Conservation (phyloP, 1,140 invertebrate genomes). For the Anoplophora glabripennis region DNA sequence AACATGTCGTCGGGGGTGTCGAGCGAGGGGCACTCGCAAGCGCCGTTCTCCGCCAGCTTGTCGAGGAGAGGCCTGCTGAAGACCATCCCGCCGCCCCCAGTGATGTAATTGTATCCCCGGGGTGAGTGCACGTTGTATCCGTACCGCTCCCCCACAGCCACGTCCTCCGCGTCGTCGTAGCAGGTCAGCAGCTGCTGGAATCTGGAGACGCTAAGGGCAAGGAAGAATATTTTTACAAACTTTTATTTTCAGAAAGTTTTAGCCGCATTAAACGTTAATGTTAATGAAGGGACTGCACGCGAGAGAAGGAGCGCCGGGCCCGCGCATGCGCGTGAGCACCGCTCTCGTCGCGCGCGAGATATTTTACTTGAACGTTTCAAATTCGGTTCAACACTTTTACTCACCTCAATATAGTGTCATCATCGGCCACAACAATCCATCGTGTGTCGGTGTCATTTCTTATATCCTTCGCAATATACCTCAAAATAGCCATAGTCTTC, state of each 20-base stretch:
- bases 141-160: conserved; percentile 79
- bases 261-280: no score
- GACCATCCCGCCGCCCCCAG: conserved; percentile 76
- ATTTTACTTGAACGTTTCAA: no score
- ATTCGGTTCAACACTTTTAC: no score
- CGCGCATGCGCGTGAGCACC: no score
- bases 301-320: no score
- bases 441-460: conserved; percentile 55
- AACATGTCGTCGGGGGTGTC: conserved; percentile 86
- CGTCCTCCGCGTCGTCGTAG: conserved; percentile 57
- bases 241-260: no score
- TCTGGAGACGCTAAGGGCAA: conserved; percentile 56
- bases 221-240: no score
- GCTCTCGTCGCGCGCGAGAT: no score
- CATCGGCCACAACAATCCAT: conserved; percentile 84
- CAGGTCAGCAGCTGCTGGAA: conserved; percentile 65
- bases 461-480: conserved; percentile 56
- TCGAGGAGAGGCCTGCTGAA: conserved; percentile 64
- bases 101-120: conserved; percentile 81
- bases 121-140: conserved; percentile 62
- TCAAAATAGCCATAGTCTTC: conserved; percentile 80
- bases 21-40: conserved; percentile 64
- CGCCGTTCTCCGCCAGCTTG: conserved; percentile 47
- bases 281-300: no score
- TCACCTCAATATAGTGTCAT: conserved; percentile 89